phyloP scores from a whole-genome alignment of 2,888 invertebrate genomes.

The Glyphotaelius pellucidus region DNA sequence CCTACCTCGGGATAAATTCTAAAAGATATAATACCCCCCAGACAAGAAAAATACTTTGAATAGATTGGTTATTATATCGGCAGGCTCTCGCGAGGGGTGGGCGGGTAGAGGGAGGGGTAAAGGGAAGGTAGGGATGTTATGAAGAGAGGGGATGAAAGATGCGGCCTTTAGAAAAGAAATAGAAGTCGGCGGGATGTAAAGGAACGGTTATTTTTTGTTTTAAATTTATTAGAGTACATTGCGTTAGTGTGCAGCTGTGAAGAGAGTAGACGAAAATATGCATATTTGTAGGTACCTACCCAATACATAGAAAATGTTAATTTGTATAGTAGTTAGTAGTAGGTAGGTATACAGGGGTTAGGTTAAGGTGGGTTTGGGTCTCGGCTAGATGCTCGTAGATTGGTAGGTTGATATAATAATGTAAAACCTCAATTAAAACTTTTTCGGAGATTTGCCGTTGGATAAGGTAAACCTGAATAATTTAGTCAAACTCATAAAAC shows the following conservation, averaged over 20 bases:
- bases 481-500: constrained; percentile 31
- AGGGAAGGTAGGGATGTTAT: constrained; percentile 9
- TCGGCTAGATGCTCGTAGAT: not conserved
- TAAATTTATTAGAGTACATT: constrained; percentile 20
- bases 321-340: too few species aligned
- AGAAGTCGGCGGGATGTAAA: constrained; percentile 59
- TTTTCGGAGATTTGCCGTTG: constrained; percentile 40
- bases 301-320: too few species aligned
- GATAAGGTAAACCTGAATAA: constrained; percentile 35
- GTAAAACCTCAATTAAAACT: constrained; percentile 21
- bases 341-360: not conserved
- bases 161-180: constrained; percentile 61
- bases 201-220: constrained; percentile 56
- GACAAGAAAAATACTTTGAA: constrained; percentile 60
- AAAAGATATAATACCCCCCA: constrained; percentile 56
- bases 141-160: constrained; percentile 41
- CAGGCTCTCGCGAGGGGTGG: not conserved
- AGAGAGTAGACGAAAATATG: not conserved
- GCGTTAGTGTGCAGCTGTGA: not conserved
- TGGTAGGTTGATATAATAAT: not conserved
- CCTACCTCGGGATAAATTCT: constrained; percentile 48
- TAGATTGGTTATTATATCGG: constrained; percentile 61
- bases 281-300: not conserved
- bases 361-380: not conserved
- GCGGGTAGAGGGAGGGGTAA: not conserved